phyloP scores from a whole-genome alignment of 2,888 invertebrate species.

The Dryadula phaetusa region DNA sequence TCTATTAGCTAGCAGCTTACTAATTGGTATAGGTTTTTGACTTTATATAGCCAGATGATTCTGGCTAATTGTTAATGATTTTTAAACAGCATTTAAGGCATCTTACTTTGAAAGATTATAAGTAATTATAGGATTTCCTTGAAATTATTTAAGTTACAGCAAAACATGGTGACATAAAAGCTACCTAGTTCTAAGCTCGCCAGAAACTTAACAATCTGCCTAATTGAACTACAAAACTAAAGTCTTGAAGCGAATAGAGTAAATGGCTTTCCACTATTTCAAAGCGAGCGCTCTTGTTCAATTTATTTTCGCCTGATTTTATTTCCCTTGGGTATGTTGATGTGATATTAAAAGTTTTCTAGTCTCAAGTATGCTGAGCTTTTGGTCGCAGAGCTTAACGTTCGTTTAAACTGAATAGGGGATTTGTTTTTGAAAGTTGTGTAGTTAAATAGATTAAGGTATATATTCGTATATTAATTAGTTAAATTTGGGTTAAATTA shows the following conservation, averaged over 20 bases:
- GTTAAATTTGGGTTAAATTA: too few relatives aligned
- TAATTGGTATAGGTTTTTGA: too few relatives aligned
- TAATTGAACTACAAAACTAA: slow-evolving; percentile 37
- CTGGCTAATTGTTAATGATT: too few relatives aligned
- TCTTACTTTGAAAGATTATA: too few relatives aligned
- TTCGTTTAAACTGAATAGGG: background rate
- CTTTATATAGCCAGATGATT: too few relatives aligned
- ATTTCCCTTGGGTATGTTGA: slow-evolving; percentile 28
- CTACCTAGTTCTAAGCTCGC: slow-evolving; percentile 22
- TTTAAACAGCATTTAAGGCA: too few relatives aligned
- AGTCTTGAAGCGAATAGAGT: slow-evolving; percentile 19
- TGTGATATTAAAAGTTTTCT: slow-evolving; percentile 27
- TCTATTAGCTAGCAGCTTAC: too few relatives aligned
- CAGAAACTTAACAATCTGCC: slow-evolving; percentile 40
- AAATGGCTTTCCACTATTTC: slow-evolving; percentile 37
- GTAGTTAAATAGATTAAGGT: background rate
- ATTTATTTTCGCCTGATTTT: slow-evolving; percentile 36
- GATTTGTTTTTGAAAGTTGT: background rate
- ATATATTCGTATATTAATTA: too few relatives aligned
- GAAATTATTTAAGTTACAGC: background rate
- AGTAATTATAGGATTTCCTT: background rate
- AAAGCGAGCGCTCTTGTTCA: slow-evolving; percentile 21
- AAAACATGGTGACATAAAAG: slow-evolving; percentile 3
- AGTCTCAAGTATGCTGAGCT: slow-evolving; percentile 11
- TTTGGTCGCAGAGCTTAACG: slow-evolving; percentile 13